Evolutionary conservation across 2,797 vertebrate genomes (phyloP), one percentile per base, ranked within the genome.

Genomic region (Helostoma temminkii): DNA sequence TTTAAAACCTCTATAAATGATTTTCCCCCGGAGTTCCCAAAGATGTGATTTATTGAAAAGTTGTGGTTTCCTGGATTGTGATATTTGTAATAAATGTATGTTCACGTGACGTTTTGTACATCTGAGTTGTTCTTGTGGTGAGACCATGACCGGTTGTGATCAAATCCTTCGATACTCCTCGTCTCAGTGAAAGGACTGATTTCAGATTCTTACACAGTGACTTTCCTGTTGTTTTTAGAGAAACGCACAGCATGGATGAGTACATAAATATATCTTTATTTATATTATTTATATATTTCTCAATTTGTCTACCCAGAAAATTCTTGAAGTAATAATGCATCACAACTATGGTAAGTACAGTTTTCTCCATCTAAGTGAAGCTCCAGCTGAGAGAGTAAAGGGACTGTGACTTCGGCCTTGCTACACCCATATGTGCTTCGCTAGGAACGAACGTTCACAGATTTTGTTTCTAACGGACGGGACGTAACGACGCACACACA

Each of bases 41-140:
- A 92, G 89, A 92, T 92, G 84, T 92, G 88, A 89, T 85, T 91
- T 84, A 88, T 85, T 88, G 82, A 88, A 80, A 67, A 88, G 76
- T 79, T 74, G 75, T 87, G 90, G 81, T 91, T 92, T 93, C 90
- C 83, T 93, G 90, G 87, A 88, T 91, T 92, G 89, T 94, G 90
- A 91, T 89, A 93, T 94, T 95, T 95, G 91, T 93, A 94, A 94
- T 94, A 94, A 94, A 94, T 88, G 87, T 92, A 84, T 93, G 91
- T 93, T 85, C 42, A 85, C 87, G 88, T 91, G 76, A 76, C 71
- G 41, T 46, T 28, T 48, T 70, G 59, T 69, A 12, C 57, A 47
- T 43, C 56, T 59, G 30, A 21, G 41, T 19, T 42, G 8, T 41
- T 41, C 37, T 41, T 41, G 37, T 18, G 37, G 18, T 41, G 37